Percentiles rank a stretch among this genome's conserved stretches.
Conservation (phyloP, 2,113 vertebrate species). For the Echinops telfairi region DNA sequence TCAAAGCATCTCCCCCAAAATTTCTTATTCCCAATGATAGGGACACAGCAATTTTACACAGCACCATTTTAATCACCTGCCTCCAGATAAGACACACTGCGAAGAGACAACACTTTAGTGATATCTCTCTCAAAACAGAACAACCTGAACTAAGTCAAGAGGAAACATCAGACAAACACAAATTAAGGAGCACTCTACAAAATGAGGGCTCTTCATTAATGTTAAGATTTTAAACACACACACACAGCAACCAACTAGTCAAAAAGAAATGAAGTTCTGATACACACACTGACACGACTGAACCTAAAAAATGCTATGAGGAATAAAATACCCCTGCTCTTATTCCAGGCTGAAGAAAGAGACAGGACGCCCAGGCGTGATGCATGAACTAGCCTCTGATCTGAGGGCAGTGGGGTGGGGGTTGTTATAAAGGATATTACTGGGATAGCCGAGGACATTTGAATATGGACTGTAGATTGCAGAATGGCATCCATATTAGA, state of each 20-base stretch:
- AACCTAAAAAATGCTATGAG: background rate
- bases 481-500: too few relatives aligned
- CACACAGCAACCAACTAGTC: background rate
- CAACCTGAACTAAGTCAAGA: background rate
- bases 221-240: background rate
- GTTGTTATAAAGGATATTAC: background rate
- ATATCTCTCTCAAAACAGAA: background rate
- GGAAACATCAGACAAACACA: background rate
- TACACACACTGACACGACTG: background rate
- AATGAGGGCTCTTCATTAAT: background rate
- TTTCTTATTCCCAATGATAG: constrained; percentile 34
- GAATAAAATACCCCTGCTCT: background rate
- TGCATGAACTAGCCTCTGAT: background rate
- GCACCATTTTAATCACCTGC: background rate
- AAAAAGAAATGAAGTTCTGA: background rate
- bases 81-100: background rate
- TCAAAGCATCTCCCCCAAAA: constrained; percentile 40
- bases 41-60: constrained; percentile 1
- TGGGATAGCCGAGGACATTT: background rate
- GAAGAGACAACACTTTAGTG: background rate
- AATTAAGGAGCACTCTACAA: constrained; percentile 5
- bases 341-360: background rate
- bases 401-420: background rate
- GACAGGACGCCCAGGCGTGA: background rate
- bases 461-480: too few relatives aligned